Evolutionary conservation across 2,113 vertebrate genomes (phyloP).

Genomic region (Dicentrarchus labrax): DNA sequence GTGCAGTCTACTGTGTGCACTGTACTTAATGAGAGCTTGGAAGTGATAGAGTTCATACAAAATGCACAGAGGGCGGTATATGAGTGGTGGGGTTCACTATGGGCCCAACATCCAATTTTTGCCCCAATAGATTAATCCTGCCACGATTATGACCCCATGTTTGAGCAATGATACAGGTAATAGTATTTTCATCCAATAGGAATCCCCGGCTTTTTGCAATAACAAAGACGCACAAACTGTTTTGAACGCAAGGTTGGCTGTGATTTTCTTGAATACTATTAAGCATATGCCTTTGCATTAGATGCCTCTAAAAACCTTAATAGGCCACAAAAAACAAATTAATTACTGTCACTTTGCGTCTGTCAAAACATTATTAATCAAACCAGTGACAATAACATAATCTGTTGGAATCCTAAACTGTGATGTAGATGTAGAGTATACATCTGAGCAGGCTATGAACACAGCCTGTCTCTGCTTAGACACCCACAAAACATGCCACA

Average conservation of each 20-base stretch:
- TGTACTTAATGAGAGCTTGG: background rate
- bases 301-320: background rate
- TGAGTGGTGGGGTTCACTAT: background rate
- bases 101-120: background rate
- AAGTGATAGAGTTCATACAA: background rate
- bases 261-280: background rate
- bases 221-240: background rate
- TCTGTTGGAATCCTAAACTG: background rate
- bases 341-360: background rate
- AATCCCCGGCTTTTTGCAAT: background rate
- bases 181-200: background rate
- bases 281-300: background rate
- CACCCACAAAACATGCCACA: conserved; percentile 61
- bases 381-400: conserved; percentile 22
- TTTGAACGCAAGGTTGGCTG: background rate
- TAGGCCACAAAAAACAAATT: background rate
- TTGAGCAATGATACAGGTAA: background rate
- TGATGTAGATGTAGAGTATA: conserved; percentile 25
- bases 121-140: background rate
- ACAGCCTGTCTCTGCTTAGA: conserved; percentile 52
- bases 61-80: background rate
- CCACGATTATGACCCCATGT: background rate
- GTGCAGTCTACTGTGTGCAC: background rate
- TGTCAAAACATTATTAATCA: conserved; percentile 35
- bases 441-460: conserved; percentile 39